phyloP scores from a whole-genome alignment of 2,888 invertebrate species.

The Hybos culiciformis region DNA sequence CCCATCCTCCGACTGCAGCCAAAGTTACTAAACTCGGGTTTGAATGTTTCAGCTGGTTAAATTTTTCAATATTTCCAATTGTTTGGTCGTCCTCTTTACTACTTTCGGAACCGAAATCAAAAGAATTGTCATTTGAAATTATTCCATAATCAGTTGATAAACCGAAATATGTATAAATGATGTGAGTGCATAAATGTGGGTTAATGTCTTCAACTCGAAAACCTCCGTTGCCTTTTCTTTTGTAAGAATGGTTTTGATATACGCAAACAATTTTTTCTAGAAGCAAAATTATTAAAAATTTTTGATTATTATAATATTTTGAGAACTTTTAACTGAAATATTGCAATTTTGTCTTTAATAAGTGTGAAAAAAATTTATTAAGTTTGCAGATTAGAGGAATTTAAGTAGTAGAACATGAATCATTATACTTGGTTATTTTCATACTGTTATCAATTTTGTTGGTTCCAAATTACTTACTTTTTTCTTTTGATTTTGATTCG shows the following conservation, averaged over 20 bases:
- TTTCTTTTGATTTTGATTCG: no score
- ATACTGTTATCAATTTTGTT: no score
- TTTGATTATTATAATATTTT: neutral
- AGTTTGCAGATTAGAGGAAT: no score
- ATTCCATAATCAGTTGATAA: neutral
- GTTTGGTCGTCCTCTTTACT: no score
- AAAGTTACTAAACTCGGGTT: neutral
- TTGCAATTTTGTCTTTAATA: neutral
- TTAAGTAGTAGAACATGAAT: no score
- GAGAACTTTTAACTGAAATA: neutral
- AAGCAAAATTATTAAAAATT: no score
- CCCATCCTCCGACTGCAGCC: neutral
- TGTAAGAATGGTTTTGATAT: neutral
- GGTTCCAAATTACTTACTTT: no score
- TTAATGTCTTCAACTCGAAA: neutral
- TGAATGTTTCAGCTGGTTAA: neutral
- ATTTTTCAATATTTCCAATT: neutral
- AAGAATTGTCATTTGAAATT: neutral
- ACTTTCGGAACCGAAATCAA: neutral
- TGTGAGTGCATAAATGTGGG: neutral
- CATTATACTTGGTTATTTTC: no score
- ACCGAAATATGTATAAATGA: slow-evolving; percentile 1
- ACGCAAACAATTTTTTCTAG: neutral
- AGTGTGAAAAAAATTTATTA: no score
- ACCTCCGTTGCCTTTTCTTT: neutral